Evolutionary conservation across 2,888 invertebrate genomes (phyloP), one percentile per base, ranked within the genome.

Genomic region (Spilosoma lubricipeda): DNA sequence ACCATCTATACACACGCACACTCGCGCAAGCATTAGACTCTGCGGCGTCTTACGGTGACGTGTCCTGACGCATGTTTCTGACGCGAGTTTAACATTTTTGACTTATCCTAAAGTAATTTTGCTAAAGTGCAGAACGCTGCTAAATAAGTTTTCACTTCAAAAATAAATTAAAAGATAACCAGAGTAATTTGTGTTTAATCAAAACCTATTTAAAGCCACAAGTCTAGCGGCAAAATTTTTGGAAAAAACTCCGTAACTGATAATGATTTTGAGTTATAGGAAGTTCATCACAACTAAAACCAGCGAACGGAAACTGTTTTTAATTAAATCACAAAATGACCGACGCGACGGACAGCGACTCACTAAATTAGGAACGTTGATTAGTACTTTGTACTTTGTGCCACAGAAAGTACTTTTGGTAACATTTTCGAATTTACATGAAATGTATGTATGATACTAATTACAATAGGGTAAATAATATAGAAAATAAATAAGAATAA

Each of bases 261-360:
- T 52, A 64, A 73, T 71, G 63, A 73, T 66, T 69, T 33, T n/a
- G 30, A 18, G 36, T 56, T n/a, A 48, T 45, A 42, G 64, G 11
- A 39, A 69, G 64, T 71, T 70, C 67, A 68, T 70, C 77, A 56
- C 68, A 75, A 79, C 78, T 83, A 79, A 82, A 81, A 85, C 84
- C 85, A 76, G 23, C 72, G 77, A 76, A 82, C 79, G 80, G 79
- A 82, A 84, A 84, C 84, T 80, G 82, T 84, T 87, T 90, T 87
- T 87, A 90, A 90, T 88, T 87, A 88, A 87, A 87, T 86, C 79
- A 56, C 84, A 80, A 79, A 87, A 89, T 84, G 82, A 80, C 80
- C 72, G 79, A 69, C 77, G 73, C 73, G 79, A 69, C 77, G 74
- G 75, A 77, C 81, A 76, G 82, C 79, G 69, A 70, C 83, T 87